Conservation (phyloP, 2,888 invertebrate species). For the Tanytarsus gracilentus region DNA sequence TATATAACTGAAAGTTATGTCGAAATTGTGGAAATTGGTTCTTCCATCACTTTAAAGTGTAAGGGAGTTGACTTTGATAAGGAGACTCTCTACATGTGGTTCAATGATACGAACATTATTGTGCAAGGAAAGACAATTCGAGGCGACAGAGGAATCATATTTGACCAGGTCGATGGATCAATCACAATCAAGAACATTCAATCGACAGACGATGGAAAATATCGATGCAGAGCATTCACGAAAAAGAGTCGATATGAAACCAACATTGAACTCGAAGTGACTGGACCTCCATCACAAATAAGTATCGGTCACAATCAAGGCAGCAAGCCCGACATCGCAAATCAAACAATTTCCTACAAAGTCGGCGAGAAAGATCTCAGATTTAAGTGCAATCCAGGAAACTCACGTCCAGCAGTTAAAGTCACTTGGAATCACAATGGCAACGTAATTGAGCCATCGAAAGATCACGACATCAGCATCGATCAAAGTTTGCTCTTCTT, state of each 20-base stretch:
- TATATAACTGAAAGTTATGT: not conserved
- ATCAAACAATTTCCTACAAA: not conserved
- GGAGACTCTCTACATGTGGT: not conserved
- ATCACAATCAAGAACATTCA: not conserved
- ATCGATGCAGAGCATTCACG: not conserved
- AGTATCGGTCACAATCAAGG: conserved; percentile 6
- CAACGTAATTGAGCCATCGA: conserved; percentile 3
- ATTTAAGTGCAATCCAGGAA: conserved; percentile 8
- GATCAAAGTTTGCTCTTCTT: not conserved
- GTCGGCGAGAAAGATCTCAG: conserved; percentile 10
- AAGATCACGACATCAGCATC: conserved; percentile 15
- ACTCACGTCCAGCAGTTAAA: conserved; percentile 6
- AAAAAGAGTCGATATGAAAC: not conserved
- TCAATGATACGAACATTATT: conserved; percentile 4
- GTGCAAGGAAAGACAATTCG: not conserved
- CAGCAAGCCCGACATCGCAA: not conserved
- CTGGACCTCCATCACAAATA: conserved; percentile 2
- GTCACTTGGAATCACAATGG: conserved; percentile 14
- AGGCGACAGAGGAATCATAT: not conserved
- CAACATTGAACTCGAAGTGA: conserved; percentile 7
- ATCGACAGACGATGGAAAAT: not conserved
- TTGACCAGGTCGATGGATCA: not conserved
- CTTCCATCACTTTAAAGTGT: not conserved
- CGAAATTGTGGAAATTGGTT: not conserved
- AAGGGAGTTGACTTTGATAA: not conserved